Evolutionary conservation across 1,140 invertebrate species (phyloP).

Genomic region (Ptiloglossa arizonensis): DNA sequence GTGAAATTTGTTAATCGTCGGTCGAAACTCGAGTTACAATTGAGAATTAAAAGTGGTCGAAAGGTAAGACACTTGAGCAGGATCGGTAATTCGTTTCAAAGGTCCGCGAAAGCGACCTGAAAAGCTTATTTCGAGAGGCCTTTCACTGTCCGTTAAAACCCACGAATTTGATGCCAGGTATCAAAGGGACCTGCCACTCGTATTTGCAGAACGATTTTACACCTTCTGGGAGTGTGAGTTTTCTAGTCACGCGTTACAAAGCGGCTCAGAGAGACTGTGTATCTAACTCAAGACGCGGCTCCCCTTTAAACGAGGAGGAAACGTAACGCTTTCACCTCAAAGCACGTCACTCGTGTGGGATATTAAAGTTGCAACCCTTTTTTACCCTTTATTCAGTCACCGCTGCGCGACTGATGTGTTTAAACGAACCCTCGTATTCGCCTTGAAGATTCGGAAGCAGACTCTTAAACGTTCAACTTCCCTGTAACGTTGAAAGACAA

Average conservation of each 20-base stretch:
- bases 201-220: background rate
- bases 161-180: background rate
- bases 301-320: constrained; percentile 29
- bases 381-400: background rate
- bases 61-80: background rate
- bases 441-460: too few species aligned
- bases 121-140: background rate
- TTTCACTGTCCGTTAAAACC: background rate
- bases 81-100: background rate
- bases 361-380: constrained; percentile 24
- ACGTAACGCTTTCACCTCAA: background rate
- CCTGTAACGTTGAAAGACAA: too few species aligned
- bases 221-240: background rate
- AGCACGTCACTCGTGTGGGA: background rate
- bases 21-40: too few species aligned
- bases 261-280: background rate
- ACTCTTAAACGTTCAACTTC: too few species aligned
- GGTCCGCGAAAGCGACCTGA: background rate
- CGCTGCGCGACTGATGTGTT: background rate
- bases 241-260: constrained; percentile 22
- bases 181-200: background rate
- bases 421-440: background rate
- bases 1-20: too few species aligned
- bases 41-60: background rate
- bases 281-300: constrained; percentile 37